phyloP scores from a whole-genome alignment of 2,113 vertebrate species.

The Pseudorectes ferrugineus region DNA sequence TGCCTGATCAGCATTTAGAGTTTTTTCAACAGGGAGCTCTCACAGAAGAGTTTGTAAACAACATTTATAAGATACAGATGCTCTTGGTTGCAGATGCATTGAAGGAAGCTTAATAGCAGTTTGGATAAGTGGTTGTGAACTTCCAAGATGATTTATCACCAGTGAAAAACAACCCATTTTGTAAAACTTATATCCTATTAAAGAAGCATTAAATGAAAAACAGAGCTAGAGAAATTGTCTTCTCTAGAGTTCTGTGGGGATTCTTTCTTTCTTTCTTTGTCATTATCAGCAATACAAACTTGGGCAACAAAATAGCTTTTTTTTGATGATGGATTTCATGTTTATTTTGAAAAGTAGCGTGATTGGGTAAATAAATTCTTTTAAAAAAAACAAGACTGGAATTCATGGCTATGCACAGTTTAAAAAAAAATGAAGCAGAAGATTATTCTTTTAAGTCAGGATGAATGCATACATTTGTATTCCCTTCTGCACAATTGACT shows the following conservation, averaged over 20 bases:
- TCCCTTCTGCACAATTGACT: conserved; percentile 49
- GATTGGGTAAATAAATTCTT: neutral
- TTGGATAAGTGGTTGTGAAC: neutral
- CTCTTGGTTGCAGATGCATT: neutral
- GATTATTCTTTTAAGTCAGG: conserved; percentile 21
- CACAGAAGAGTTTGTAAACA: neutral
- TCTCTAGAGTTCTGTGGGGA: neutral
- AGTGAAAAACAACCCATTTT: neutral
- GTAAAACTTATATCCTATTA: neutral
- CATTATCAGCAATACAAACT: neutral
- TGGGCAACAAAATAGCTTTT: neutral
- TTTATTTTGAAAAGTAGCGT: neutral
- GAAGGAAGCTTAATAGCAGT: neutral
- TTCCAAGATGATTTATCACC: neutral
- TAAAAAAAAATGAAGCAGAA: neutral
- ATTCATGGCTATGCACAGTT: neutral
- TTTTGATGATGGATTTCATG: neutral
- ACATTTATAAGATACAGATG: neutral
- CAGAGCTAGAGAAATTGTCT: neutral
- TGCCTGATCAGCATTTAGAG: neutral
- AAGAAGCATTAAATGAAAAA: neutral
- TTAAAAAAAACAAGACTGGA: neutral
- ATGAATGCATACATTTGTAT: conserved; percentile 47
- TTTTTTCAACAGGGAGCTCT: neutral
- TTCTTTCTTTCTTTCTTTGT: neutral